These are phyloP conservation scores for Aspiorhynchus laticeps DNA, from an alignment of 2,113 vertebrate species.

Conservation along the genomic window DNA sequence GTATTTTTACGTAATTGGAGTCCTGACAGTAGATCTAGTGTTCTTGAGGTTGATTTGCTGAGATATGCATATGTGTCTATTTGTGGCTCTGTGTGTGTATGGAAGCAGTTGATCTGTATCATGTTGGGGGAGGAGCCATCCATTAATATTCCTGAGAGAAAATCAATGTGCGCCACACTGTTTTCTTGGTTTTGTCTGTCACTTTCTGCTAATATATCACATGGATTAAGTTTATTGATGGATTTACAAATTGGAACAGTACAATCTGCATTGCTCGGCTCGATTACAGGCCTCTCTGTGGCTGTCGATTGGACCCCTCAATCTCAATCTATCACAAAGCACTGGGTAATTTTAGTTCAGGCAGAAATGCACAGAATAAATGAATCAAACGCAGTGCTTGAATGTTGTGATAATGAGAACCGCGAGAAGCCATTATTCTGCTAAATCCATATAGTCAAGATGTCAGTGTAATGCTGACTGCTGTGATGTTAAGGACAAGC, in stretches of 20 bases:
- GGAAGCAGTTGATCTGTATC: neutral
- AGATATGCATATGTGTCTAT: neutral
- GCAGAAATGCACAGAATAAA: neutral
- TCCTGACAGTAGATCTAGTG: neutral
- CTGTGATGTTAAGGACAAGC: neutral
- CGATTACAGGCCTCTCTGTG: neutral
- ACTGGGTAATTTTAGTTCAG: neutral
- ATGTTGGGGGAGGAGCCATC: neutral
- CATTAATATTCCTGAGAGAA: conserved; percentile 30
- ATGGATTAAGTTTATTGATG: neutral
- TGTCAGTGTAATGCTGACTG: neutral
- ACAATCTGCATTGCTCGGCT: neutral
- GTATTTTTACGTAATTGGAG: neutral
- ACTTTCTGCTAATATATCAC: neutral
- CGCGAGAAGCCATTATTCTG: neutral
- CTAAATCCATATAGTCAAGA: neutral
- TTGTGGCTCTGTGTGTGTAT: neutral
- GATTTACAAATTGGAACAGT: neutral
- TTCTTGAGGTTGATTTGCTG: neutral
- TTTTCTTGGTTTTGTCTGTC: neutral
- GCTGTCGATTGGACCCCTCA: neutral
- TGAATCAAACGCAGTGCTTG: neutral
- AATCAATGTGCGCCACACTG: conserved; percentile 1
- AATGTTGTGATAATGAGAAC: neutral
- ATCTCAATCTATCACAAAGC: neutral